Base-by-base conservation (phyloP, 2,113 vertebrate species). In the Tor tambroides region DNA sequence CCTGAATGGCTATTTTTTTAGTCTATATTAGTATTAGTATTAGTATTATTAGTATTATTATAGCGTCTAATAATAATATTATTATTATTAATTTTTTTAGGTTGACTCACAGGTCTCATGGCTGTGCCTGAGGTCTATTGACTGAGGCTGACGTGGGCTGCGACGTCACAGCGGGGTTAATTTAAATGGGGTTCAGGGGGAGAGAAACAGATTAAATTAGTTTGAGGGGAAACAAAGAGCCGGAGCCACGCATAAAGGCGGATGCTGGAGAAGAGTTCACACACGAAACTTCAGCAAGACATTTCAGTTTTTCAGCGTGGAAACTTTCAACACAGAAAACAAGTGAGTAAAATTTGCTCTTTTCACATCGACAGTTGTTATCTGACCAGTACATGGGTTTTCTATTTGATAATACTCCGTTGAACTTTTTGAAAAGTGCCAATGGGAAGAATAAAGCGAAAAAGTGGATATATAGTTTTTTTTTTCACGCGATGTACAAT, bases 201-300 rank as follows among this genome's bases (percentile, higher is more conserved):
- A 94, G 94, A 93, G 94, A 92, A 92, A 93, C 88, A 92, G 93
- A 95, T 93, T 92, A 93, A 94, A 94, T 95, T 91, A 91, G 23
- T 69, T 84, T 19, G 10, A 41, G 90, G 91, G 54, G 94, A 95
- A 94, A 96, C 95, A 96, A 94, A 95, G 96, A 87, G n/a, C 49
- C 87, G 83, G 71, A 65, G 90, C 90, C 86, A 75, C 79, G 14
- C 19, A 59, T 46, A 59, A 54, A 79, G 61, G 67, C 61, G 86
- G 59, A 63, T 87, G 77, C 78, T 41, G 85, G 59, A 82, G 83
- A 85, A 61, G 32, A 78, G 54, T 72, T 67, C 32, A 46, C 43
- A 85, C 67, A 43, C 82, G 6, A 67, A 86, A 61, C 19, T 83
- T 78, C 63, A 8, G 32, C 21, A 67, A 85, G 54, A 61, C 15